Conservation (phyloP, 2,888 invertebrate genomes). For the Sarcophaga variegata region DNA sequence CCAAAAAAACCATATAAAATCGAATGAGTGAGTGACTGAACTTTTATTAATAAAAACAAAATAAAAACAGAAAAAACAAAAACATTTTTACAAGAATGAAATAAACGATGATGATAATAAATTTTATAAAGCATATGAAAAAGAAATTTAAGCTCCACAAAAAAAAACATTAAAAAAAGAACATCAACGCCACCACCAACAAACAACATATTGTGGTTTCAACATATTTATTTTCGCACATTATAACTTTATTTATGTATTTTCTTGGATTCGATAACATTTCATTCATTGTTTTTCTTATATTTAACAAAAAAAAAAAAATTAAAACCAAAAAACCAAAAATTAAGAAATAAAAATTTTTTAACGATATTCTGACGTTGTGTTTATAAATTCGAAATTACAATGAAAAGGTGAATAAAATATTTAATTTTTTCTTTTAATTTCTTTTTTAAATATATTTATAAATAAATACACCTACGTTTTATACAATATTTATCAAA, state of each 20-base stretch:
- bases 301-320: neutral
- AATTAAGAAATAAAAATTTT: slow-evolving; percentile 5
- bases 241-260: slow-evolving; percentile 20
- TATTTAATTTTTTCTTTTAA: neutral
- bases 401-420: slow-evolving; percentile 30
- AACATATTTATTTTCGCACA: slow-evolving; percentile 39
- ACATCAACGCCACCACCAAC: neutral
- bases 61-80: slow-evolving; percentile 3
- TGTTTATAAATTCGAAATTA: slow-evolving; percentile 31
- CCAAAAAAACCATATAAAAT: slow-evolving; percentile 8
- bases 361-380: neutral
- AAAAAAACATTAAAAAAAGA: neutral
- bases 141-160: neutral
- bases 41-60: slow-evolving; percentile 32
- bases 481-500: slow-evolving; percentile 17
- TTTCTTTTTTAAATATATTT: slow-evolving; percentile 1
- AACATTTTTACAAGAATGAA: slow-evolving; percentile 18
- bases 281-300: slow-evolving; percentile 25
- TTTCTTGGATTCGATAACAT: slow-evolving; percentile 3
- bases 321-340: no score
- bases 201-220: slow-evolving; percentile 35
- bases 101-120: slow-evolving; percentile 12
- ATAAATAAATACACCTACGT: slow-evolving; percentile 26
- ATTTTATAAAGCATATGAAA: slow-evolving; percentile 39
- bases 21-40: slow-evolving; percentile 37